These are phyloP conservation scores for Crambe crambe DNA, from an alignment of 37 sponge, comb jelly and placozoan genomes.

Conservation along the genomic window DNA sequence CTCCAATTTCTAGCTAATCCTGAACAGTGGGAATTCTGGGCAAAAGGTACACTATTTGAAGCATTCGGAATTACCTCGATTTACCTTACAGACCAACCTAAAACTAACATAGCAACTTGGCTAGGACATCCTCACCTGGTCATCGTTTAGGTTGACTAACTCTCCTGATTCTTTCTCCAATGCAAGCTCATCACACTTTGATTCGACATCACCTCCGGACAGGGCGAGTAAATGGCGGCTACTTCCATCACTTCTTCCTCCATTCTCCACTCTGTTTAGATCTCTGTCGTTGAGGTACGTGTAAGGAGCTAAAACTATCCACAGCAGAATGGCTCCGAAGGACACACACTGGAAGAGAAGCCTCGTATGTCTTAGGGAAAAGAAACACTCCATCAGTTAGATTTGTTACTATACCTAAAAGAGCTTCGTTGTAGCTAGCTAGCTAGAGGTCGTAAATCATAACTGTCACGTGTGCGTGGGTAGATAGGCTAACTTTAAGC, in stretches of 20 bases:
- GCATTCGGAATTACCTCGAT: too few relatives aligned
- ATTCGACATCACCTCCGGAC: neutral
- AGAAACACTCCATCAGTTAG: conserved; percentile 6
- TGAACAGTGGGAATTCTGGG: too few relatives aligned
- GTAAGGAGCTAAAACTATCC: conserved; percentile 20
- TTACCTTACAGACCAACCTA: too few relatives aligned
- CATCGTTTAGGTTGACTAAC: neutral
- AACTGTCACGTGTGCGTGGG: neutral
- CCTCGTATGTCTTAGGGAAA: neutral
- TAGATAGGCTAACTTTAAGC: too few relatives aligned
- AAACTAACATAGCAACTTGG: too few relatives aligned
- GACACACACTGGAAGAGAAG: neutral
- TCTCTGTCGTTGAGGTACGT: neutral
- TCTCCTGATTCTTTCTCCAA: neutral
- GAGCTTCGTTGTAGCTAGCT: too few relatives aligned
- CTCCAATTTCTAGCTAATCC: too few relatives aligned
- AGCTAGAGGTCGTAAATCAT: too few relatives aligned
- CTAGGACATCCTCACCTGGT: too few relatives aligned
- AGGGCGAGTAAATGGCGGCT: neutral
- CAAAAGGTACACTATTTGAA: too few relatives aligned
- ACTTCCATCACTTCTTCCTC: neutral
- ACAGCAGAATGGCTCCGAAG: conserved; percentile 31
- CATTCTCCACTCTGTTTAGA: neutral
- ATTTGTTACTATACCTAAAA: too few relatives aligned
- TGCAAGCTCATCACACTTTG: neutral